phyloP scores from a whole-genome alignment of 1,140 invertebrate species.

The Drepana arcuata region DNA sequence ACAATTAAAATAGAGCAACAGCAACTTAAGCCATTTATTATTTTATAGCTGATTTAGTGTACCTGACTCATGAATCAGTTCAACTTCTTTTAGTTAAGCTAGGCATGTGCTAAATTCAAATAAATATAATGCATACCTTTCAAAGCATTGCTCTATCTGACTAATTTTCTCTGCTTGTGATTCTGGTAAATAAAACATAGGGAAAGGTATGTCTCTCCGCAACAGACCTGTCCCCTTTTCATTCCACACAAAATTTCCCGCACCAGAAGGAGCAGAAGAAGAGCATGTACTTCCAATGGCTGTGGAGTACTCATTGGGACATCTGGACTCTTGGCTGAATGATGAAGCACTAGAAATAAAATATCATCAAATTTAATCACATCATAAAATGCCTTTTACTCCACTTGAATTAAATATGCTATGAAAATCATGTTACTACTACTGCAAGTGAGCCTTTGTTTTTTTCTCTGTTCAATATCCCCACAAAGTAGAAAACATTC shows the following conservation, averaged over 20 bases:
- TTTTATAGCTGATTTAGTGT: too few relatives aligned
- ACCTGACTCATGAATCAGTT: too few relatives aligned
- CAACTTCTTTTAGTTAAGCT: too few relatives aligned
- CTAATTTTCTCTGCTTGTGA: constrained; percentile 70
- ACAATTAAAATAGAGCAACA: constrained; percentile 11
- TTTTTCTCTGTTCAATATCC: too few relatives aligned
- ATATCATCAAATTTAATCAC: constrained; percentile 1
- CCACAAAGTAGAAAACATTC: too few relatives aligned
- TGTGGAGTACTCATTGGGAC: constrained; percentile 86
- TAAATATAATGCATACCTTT: constrained; percentile 43
- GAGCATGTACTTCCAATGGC: constrained; percentile 47
- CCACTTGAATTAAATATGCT: too few relatives aligned
- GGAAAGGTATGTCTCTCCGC: constrained; percentile 86
- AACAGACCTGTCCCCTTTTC: constrained; percentile 80
- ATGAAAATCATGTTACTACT: too few relatives aligned
- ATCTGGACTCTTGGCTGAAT: constrained; percentile 83
- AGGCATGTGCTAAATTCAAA: too few relatives aligned
- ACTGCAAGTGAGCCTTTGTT: too few relatives aligned
- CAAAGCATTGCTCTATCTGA: constrained; percentile 74
- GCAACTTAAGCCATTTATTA: too few relatives aligned
- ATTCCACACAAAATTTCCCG: constrained; percentile 80
- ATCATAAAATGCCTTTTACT: neutral
- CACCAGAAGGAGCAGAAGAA: constrained; percentile 38
- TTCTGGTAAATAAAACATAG: constrained; percentile 83
- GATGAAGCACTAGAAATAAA: constrained; percentile 43